phyloP scores from a whole-genome alignment of 2,113 vertebrate genomes.

The Stigmatopora argus region DNA sequence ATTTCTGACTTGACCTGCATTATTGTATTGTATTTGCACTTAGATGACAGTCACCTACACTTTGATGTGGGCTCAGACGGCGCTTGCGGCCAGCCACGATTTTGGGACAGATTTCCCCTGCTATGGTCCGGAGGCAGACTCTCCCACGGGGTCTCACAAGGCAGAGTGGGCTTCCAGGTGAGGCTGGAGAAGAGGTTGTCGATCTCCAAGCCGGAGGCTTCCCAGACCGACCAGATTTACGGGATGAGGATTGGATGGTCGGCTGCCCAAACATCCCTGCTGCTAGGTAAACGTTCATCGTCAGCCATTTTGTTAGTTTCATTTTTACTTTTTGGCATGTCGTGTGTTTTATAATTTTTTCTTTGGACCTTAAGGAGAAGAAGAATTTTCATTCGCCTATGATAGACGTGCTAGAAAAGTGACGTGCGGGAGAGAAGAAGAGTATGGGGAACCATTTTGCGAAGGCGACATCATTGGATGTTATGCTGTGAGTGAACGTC shows the following conservation, averaged over 20 bases:
- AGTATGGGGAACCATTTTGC: conserved; percentile 78
- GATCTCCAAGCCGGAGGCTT: conserved; percentile 45
- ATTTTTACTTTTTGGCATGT: background rate
- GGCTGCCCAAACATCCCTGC: conserved; percentile 63
- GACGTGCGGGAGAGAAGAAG: conserved; percentile 71
- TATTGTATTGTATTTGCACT: conserved; percentile 13
- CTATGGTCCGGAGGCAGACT: conserved; percentile 83
- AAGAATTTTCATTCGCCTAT: conserved; percentile 79
- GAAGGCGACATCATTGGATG: conserved; percentile 84
- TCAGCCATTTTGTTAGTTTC: background rate
- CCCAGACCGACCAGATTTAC: conserved; percentile 50
- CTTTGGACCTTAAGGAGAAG: conserved; percentile 70
- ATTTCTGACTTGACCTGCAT: background rate
- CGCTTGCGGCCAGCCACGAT: conserved; percentile 75
- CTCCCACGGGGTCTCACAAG: conserved; percentile 76
- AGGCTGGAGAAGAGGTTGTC: conserved; percentile 75
- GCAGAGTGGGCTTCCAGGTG: conserved; percentile 80
- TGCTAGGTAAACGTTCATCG: conserved; percentile 72
- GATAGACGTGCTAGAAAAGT: conserved; percentile 77
- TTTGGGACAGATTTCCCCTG: conserved; percentile 77
- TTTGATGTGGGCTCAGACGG: conserved; percentile 76
- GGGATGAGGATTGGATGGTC: conserved; percentile 84
- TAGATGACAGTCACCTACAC: conserved; percentile 82
- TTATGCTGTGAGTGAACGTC: conserved; percentile 74
- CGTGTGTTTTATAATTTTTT: background rate